Percentiles rank a stretch among this genome's conserved stretches.
Conservation (phyloP, 2,888 invertebrate species). For the Perdita meconis region DNA sequence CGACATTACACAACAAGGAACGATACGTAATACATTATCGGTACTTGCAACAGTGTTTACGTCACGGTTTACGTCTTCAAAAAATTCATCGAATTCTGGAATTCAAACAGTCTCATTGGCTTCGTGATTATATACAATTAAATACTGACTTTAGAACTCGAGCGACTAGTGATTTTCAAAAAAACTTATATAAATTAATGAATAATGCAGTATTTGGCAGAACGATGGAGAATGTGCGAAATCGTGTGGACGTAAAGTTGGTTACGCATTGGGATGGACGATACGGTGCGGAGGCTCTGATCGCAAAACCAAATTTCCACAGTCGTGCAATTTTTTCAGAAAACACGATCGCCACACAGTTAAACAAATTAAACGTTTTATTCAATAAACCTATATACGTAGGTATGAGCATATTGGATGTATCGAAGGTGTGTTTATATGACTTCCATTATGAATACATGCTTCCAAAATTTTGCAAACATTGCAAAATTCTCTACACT, state of each 20-base stretch:
- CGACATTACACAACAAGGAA: background rate
- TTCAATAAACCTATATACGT: background rate
- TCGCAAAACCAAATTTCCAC: constrained; percentile 1
- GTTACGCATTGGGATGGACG: background rate
- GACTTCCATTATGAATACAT: constrained; percentile 1
- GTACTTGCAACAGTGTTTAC: background rate
- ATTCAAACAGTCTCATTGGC: background rate
- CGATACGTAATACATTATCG: background rate
- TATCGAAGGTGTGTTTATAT: constrained; percentile 1
- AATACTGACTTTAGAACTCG: background rate
- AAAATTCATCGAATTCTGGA: background rate
- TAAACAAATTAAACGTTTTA: background rate
- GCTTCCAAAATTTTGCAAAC: background rate
- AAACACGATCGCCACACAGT: background rate
- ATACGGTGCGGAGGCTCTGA: background rate
- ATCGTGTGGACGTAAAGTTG: background rate
- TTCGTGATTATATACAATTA: background rate
- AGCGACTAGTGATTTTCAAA: background rate
- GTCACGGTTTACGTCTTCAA: background rate
- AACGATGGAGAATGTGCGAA: background rate
- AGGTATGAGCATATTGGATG: background rate
- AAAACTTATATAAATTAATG: background rate
- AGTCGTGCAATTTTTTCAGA: background rate
- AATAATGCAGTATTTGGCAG: background rate
- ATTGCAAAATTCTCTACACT: background rate